phyloP scores from a whole-genome alignment of 2,113 vertebrate genomes.

The Formicarius rufipectus region DNA sequence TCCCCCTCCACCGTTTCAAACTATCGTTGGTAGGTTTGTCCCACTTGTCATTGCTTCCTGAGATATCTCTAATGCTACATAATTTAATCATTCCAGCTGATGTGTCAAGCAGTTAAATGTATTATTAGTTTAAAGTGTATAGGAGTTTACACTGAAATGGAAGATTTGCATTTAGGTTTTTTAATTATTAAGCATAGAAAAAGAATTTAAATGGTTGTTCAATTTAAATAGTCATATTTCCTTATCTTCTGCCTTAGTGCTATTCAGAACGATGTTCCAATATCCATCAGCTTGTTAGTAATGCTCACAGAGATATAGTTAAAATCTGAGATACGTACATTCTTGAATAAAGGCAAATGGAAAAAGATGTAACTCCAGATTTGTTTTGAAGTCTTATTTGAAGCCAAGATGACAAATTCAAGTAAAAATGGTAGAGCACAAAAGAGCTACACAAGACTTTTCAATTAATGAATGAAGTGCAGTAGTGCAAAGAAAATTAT shows the following conservation, averaged over 20 bases:
- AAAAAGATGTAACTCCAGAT: not conserved
- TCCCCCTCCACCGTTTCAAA: not conserved
- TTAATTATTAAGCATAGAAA: conserved; percentile 31
- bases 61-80: conserved; percentile 63
- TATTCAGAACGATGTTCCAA: not conserved
- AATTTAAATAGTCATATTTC: conserved; percentile 1
- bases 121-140: conserved; percentile 71
- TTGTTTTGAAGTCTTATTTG: not conserved
- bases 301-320: not conserved
- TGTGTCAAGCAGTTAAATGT: conserved; percentile 68
- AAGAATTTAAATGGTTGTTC: not conserved
- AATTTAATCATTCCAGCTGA: conserved; percentile 79
- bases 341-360: not conserved
- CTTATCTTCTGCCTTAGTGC: not conserved
- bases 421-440: not conserved
- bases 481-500: not conserved
- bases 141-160: conserved; percentile 63
- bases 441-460: not conserved
- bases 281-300: not conserved
- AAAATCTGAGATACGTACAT: not conserved
- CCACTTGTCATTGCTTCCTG: conserved; percentile 63
- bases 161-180: conserved; percentile 37
- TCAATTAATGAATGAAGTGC: not conserved
- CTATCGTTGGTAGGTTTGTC: conserved; percentile 67
- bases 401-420: not conserved